Conservation (phyloP, 2,113 vertebrate genomes). For the Notothenia coriiceps region DNA sequence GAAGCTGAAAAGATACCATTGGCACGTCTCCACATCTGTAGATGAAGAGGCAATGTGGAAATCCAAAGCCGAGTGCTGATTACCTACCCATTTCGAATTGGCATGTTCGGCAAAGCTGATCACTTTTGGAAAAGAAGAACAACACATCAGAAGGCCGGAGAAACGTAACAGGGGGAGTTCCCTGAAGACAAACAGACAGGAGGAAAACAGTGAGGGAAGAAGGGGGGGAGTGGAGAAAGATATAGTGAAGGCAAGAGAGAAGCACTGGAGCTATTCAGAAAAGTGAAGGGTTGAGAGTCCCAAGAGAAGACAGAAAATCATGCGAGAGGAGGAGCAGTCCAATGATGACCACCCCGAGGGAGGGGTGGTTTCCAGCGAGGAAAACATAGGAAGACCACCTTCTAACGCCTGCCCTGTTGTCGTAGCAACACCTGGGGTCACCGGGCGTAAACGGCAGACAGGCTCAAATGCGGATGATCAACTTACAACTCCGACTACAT, state of each 20-base stretch:
- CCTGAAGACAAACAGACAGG: conserved; percentile 9
- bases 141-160: conserved; percentile 32
- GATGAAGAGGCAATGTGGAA: conserved; percentile 33
- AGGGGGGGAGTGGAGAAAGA: conserved; percentile 5
- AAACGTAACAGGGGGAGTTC: conserved; percentile 27
- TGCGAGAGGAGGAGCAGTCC: conserved; percentile 87
- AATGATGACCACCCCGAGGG: conserved; percentile 84
- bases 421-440: conserved; percentile 70
- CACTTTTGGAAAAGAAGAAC: conserved; percentile 17
- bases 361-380: conserved; percentile 83
- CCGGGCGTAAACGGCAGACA: conserved; percentile 80
- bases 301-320: conserved; percentile 60
- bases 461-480: conserved; percentile 66
- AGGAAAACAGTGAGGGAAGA: conserved; percentile 3
- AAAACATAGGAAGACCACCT: conserved; percentile 76
- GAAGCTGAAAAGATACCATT: conserved; percentile 17
- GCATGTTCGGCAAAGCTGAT: conserved; percentile 15
- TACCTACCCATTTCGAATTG: not conserved
- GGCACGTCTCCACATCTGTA: conserved; percentile 27
- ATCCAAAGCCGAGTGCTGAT: not conserved
- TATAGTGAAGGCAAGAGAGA: conserved; percentile 4
- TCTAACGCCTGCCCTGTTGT: conserved; percentile 83
- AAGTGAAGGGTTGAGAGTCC: conserved; percentile 14
- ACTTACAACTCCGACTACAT: conserved; percentile 15
- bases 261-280: conserved; percentile 8